Percentiles rank a stretch among this genome's conserved stretches.
Conservation (phyloP, 2,797 vertebrate genomes). For the Trachops cirrhosus region DNA sequence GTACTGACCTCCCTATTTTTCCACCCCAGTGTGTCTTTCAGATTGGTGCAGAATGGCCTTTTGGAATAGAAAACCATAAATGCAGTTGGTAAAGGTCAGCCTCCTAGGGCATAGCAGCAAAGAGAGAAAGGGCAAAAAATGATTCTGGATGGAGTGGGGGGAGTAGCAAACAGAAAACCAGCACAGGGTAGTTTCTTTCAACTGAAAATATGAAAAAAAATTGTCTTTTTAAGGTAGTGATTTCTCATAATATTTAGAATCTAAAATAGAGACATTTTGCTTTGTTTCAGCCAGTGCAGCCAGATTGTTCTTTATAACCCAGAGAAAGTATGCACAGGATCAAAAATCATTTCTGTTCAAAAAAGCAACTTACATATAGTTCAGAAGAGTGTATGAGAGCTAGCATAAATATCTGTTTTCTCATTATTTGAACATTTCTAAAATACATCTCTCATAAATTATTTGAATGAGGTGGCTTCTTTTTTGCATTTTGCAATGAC, state of each 20-base stretch:
- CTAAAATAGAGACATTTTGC: background rate
- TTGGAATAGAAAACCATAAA: background rate
- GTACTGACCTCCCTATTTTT: background rate
- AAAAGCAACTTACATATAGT: background rate
- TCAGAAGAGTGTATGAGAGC: background rate
- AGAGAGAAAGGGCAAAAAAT: background rate
- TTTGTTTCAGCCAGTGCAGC: background rate
- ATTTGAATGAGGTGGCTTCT: background rate
- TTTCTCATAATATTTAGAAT: background rate
- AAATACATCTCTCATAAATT: background rate
- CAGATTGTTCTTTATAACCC: background rate
- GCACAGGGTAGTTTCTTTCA: background rate
- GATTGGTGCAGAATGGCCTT: background rate
- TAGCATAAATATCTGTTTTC: background rate
- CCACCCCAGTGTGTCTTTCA: background rate
- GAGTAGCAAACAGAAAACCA: background rate
- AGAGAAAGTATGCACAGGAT: background rate
- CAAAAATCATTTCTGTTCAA: slow-evolving; percentile 16
- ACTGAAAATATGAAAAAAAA: background rate
- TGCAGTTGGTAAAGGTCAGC: background rate
- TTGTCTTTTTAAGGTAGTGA: background rate
- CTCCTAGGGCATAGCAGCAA: background rate
- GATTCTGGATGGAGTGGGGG: background rate
- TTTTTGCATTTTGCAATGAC: background rate
- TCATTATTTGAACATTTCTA: slow-evolving; percentile 1